Conservation (phyloP, 2,113 vertebrate genomes). For the Cinclus cinclus region DNA sequence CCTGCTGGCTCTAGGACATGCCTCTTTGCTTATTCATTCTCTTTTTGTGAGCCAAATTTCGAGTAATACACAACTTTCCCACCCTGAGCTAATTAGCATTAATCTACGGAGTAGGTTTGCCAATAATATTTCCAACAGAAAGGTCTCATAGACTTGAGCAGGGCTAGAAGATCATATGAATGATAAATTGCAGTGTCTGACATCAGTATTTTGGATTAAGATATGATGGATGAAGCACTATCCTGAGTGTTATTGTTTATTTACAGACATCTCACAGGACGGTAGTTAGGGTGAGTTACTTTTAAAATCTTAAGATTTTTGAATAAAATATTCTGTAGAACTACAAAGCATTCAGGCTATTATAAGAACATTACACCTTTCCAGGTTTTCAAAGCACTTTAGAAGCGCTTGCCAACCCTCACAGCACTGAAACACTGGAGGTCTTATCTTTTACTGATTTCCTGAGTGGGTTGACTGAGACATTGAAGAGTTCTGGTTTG, state of each 20-base stretch:
- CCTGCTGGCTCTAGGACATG: neutral
- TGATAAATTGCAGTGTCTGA: neutral
- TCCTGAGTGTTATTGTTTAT: neutral
- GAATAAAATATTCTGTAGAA: neutral
- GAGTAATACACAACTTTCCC: neutral
- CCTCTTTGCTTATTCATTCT: neutral
- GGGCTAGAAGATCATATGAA: neutral
- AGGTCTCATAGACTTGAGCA: neutral
- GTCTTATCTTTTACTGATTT: constrained; percentile 29
- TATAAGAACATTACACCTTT: neutral
- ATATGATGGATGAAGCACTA: neutral
- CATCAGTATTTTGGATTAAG: neutral
- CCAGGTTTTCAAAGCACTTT: neutral
- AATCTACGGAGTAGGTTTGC: neutral
- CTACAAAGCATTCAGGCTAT: neutral
- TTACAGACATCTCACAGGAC: neutral
- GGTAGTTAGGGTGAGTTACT: neutral
- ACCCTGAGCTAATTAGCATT: neutral
- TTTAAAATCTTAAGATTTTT: neutral
- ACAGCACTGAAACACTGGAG: neutral
- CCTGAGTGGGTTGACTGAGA: neutral
- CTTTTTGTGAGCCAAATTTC: neutral
- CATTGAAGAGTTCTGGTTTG: neutral
- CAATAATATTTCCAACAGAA: neutral
- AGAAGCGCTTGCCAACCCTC: neutral